These are phyloP conservation scores for Drosophila nigritarsus DNA, from an alignment of 2,888 invertebrate species.

Conservation along the genomic window DNA sequence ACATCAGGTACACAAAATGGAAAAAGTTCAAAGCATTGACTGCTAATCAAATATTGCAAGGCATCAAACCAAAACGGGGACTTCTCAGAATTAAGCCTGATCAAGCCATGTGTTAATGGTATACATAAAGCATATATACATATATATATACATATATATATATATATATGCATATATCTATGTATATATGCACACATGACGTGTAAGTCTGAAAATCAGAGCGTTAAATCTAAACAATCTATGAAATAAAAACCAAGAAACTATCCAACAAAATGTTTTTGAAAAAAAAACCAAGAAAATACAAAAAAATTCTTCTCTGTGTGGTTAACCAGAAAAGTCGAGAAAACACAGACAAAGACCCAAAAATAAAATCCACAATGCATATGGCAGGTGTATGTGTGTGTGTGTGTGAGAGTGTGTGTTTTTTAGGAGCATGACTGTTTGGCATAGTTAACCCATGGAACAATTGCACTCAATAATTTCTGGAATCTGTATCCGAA, in stretches of 20 bases:
- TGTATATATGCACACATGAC: conserved; percentile 59
- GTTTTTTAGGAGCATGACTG: conserved; percentile 6
- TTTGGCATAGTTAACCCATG: conserved; percentile 46
- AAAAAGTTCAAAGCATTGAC: conserved; percentile 66
- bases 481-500: conserved; percentile 54
- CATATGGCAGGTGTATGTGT: conserved; percentile 52
- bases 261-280: conserved; percentile 16
- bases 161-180: neutral
- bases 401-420: neutral
- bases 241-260: conserved; percentile 15
- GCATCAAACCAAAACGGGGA: conserved; percentile 26
- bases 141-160: neutral
- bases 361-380: conserved; percentile 66
- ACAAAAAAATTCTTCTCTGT: conserved; percentile 37
- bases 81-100: conserved; percentile 64
- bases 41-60: conserved; percentile 13
- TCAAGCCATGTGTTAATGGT: conserved; percentile 74
- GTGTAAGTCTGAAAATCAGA: conserved; percentile 59
- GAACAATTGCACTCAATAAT: conserved; percentile 61
- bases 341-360: conserved; percentile 60
- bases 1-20: conserved; percentile 25
- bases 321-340: conserved; percentile 65
- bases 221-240: conserved; percentile 70
- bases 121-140: conserved; percentile 45
- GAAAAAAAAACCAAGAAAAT: conserved; percentile 11